Conservation (phyloP, 2,888 invertebrate species). For the Microchrysa polita region DNA sequence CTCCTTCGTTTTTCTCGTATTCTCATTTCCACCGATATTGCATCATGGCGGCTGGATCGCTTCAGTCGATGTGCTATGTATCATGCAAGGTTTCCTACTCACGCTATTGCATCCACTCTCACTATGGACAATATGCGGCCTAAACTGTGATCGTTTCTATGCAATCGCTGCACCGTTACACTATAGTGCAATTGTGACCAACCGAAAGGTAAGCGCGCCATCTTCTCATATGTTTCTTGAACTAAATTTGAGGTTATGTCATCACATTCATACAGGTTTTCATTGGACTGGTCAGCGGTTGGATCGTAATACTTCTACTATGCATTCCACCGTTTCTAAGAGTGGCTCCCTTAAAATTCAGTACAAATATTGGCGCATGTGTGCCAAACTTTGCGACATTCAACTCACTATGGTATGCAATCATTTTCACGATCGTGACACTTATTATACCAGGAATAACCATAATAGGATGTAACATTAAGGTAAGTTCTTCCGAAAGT, state of each 20-base stretch:
- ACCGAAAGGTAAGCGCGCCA: conserved; percentile 68
- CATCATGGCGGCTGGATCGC: conserved; percentile 63
- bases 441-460: conserved; percentile 74
- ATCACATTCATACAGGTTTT: conserved; percentile 72
- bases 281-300: conserved; percentile 73
- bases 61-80: conserved; percentile 68
- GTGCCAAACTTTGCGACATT: conserved; percentile 75
- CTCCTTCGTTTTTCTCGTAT: conserved; percentile 70
- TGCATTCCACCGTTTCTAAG: conserved; percentile 73
- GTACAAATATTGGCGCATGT: conserved; percentile 71
- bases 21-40: conserved; percentile 67
- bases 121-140: conserved; percentile 82
- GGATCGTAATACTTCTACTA: conserved; percentile 72
- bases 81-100: conserved; percentile 73
- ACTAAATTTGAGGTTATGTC: not conserved
- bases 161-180: conserved; percentile 84
- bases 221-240: not conserved
- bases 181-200: conserved; percentile 79
- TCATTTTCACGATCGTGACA: conserved; percentile 72
- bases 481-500: conserved; percentile 61
- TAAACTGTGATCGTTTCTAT: conserved; percentile 82
- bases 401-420: conserved; percentile 72
- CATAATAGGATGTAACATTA: conserved; percentile 77
- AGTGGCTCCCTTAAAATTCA: conserved; percentile 68
- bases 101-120: conserved; percentile 78